phyloP scores from a whole-genome alignment of 1,140 invertebrate species.

The Trinorchestia longiramus region DNA sequence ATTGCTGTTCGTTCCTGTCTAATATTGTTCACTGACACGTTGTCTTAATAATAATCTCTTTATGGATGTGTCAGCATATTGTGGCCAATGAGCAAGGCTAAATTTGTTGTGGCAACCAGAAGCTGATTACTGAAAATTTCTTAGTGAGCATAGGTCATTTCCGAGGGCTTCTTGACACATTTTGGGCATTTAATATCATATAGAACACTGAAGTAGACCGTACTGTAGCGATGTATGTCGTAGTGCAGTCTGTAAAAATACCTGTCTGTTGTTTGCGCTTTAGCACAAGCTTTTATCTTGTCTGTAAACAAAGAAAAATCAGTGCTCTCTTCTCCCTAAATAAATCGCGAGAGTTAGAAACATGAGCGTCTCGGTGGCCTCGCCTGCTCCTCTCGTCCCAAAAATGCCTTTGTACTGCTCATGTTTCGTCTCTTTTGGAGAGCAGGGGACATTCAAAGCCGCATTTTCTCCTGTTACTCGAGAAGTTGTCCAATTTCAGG shows the following conservation, averaged over 20 bases:
- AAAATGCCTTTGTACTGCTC: constrained; percentile 47
- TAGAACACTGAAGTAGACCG: background rate
- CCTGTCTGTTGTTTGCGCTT: background rate
- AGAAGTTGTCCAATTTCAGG: constrained; percentile 54
- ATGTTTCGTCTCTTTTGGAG: constrained; percentile 51
- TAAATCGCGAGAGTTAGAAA: constrained; percentile 15
- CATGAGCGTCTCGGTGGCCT: background rate
- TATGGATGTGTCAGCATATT: background rate
- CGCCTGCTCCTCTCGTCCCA: background rate
- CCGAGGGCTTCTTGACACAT: background rate
- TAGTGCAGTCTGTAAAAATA: background rate
- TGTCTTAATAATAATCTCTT: background rate
- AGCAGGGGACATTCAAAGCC: constrained; percentile 53
- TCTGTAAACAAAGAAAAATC: background rate
- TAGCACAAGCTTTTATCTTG: background rate
- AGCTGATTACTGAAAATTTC: background rate
- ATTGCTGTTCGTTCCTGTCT: background rate
- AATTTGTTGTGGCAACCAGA: background rate
- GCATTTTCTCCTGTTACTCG: constrained; percentile 50
- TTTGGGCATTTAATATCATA: background rate
- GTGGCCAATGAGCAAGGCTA: background rate
- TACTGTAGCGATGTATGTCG: background rate
- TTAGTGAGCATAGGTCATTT: too few relatives aligned
- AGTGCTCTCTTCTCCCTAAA: constrained; percentile 2
- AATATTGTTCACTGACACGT: background rate